A percentile compares a stretch with the other conserved stretches of the same genome.
Evolutionary conservation across 2,888 invertebrate species (phyloP).

Genomic region (Lasioglossum zephyrum): DNA sequence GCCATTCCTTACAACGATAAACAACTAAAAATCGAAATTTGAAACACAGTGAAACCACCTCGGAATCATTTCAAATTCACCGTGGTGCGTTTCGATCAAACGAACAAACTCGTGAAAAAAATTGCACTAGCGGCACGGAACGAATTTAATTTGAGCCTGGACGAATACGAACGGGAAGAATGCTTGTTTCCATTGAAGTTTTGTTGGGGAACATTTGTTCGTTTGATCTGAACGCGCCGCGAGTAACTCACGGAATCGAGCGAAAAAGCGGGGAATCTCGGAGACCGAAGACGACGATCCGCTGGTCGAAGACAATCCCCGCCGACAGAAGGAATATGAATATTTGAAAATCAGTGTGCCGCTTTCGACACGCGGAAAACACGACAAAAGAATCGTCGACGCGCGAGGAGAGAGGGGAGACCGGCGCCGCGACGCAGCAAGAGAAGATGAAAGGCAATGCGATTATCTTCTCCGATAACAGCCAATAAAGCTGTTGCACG

Average conservation of each 20-base stretch:
- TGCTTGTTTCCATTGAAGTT: not conserved
- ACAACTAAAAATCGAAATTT: not conserved
- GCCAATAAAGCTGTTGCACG: slow-evolving; percentile 6
- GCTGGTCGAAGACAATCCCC: slow-evolving; percentile 27
- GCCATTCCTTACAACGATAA: not conserved
- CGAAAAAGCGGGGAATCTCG: not conserved
- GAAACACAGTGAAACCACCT: not conserved
- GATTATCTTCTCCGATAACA: slow-evolving; percentile 22
- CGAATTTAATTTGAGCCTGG: not conserved
- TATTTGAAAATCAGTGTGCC: slow-evolving; percentile 25
- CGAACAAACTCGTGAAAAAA: not conserved
- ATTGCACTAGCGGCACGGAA: no score
- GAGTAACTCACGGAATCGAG: not conserved
- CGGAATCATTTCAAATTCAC: not conserved
- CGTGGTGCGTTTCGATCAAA: not conserved
- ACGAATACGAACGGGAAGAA: not conserved
- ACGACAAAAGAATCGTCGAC: not conserved
- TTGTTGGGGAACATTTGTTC: not conserved
- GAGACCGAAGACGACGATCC: not conserved
- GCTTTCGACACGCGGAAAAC: not conserved
- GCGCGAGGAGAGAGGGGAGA: not conserved
- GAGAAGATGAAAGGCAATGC: slow-evolving; percentile 26
- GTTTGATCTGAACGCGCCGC: not conserved
- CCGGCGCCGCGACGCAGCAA: not conserved
- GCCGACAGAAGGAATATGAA: slow-evolving; percentile 18